These are phyloP conservation scores for Ageneiosus marmoratus DNA, from an alignment of 2,113 vertebrate species.

Conservation along the genomic window DNA sequence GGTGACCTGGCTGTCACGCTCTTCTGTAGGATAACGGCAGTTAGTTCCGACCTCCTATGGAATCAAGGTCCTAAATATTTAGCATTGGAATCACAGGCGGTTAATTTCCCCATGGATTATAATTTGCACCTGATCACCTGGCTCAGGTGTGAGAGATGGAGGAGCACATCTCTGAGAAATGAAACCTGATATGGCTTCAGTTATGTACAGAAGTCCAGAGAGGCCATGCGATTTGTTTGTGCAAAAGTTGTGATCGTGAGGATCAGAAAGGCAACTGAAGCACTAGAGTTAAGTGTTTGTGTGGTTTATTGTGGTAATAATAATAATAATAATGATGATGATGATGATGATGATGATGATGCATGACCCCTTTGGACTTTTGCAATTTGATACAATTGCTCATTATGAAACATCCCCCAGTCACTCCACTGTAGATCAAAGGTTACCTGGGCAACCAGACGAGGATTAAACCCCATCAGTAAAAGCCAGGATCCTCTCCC, in stretches of 20 bases:
- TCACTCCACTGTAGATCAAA: neutral
- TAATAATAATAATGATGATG: too few species aligned
- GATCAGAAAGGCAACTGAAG: neutral
- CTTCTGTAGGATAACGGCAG: neutral
- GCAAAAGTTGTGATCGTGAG: neutral
- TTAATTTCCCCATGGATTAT: neutral
- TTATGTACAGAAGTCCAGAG: neutral
- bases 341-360: neutral
- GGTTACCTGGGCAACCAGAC: slow-evolving; percentile 68
- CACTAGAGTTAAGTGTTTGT: neutral
- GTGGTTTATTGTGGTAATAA: neutral
- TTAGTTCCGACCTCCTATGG: neutral
- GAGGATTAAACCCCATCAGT: slow-evolving; percentile 66
- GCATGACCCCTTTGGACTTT: neutral
- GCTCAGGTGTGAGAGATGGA: neutral
- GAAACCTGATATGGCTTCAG: neutral
- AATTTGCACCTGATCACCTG: neutral
- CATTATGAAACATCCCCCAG: neutral
- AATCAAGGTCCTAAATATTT: neutral
- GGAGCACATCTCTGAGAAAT: neutral
- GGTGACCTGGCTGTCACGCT: neutral
- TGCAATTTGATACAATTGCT: neutral
- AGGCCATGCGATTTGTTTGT: neutral
- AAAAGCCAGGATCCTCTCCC: slow-evolving; percentile 63
- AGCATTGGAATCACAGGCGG: neutral